Percentiles rank a stretch among this genome's conserved stretches.
Conservation (phyloP, 2,888 invertebrate genomes). For the Merodon equestris region DNA sequence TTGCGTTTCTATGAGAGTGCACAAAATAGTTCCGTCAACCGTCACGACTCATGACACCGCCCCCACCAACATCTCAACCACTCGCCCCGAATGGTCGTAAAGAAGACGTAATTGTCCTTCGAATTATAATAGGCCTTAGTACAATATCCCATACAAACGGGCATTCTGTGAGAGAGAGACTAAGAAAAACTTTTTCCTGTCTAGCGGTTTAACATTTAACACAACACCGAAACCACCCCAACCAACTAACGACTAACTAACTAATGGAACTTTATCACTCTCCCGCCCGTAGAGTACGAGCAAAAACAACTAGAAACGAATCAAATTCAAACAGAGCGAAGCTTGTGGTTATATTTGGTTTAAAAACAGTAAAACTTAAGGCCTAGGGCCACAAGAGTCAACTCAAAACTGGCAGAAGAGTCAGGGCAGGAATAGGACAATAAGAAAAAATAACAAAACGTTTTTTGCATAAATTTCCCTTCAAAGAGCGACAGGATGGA, state of each 20-base stretch:
- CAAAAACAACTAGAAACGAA: too few species aligned
- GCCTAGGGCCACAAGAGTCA: slow-evolving; percentile 47
- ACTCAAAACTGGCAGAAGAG: slow-evolving; percentile 5
- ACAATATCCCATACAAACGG: slow-evolving; percentile 5
- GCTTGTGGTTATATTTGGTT: slow-evolving; percentile 56
- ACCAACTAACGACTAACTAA: slow-evolving; percentile 5
- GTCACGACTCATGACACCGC: background rate
- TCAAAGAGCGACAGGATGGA: slow-evolving; percentile 39
- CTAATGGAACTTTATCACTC: too few species aligned
- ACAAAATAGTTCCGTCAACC: slow-evolving; percentile 23
- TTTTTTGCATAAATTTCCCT: slow-evolving; percentile 64
- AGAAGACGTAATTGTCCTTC: slow-evolving; percentile 59
- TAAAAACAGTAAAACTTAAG: slow-evolving; percentile 32
- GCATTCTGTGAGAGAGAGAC: background rate
- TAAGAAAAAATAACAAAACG: slow-evolving; percentile 21
- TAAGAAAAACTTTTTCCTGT: slow-evolving; percentile 65
- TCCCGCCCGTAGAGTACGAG: too few species aligned
- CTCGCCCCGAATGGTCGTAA: slow-evolving; percentile 12
- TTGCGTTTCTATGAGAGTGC: slow-evolving; percentile 35
- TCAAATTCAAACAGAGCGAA: slow-evolving; percentile 34
- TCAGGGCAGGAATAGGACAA: slow-evolving; percentile 9
- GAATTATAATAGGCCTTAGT: slow-evolving; percentile 61
- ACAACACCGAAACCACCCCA: slow-evolving; percentile 45
- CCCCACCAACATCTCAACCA: too few species aligned
- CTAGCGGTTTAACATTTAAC: slow-evolving; percentile 66